Base-by-base conservation (phyloP, 2,888 invertebrate genomes). In the Apamea sordens region DNA sequence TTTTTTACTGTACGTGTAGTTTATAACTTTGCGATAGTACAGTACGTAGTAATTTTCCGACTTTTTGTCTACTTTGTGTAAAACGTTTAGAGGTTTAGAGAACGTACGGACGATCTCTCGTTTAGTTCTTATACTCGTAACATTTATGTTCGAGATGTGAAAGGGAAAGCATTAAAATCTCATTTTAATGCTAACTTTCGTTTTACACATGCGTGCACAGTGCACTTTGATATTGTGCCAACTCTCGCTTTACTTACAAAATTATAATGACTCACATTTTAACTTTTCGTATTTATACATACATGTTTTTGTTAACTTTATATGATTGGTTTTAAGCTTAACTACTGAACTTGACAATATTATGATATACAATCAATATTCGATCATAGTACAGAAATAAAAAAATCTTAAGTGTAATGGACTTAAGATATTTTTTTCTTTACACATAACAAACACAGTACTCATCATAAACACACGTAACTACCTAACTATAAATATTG, bases 151-250 rank as follows among this genome's bases (percentile, higher is more conserved):
- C 71, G 69, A 63, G 75, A 80, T 74, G 88, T 88, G 86, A 89
- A 88, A 88, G 89, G 78, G 86, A 88, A 88, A 88, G 76, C 77
- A 80, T 75, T 82, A 74, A 73, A 79, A 73, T 53, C 70, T 77
- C 65, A 72, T 85, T 80, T 87, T 67, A 61, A 83, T 68, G 68
- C 64, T 28, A 73, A 87, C 88, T 88, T 88, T 87, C 87, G 47
- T 82, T 87, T 87, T 73, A 85, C 73, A 56, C 78, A 77, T 63
- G 79, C 77, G 64, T 83, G 87, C 87, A 84, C 74, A 78, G 67
- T 84, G 87, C 87, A 84, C 72, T 87, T 78, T 74, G 78, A 41
- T 74, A 65, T 77, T 15, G 69, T 72, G 50, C 50, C 73, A 78
- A 74, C 71, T 86, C 86, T 74, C 73, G 63, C 53, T 78, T 83